Evolutionary conservation across 2,113 vertebrate genomes (phyloP), one percentile per base, ranked within the genome.

Genomic region (Pholis gunnellus): DNA sequence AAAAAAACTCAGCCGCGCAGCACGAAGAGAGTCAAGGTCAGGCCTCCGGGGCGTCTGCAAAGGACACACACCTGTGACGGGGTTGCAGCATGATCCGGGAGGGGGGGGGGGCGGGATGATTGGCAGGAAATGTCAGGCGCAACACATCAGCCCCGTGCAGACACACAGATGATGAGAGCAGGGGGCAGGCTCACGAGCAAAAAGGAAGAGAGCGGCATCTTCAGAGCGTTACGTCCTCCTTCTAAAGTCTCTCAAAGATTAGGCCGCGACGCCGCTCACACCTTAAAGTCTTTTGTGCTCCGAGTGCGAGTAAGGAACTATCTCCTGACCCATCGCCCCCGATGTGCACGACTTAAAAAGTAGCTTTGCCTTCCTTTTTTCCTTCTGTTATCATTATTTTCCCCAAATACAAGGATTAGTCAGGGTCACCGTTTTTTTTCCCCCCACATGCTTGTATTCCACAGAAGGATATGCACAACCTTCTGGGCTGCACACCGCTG

Each of bases 111-210:
- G 50, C 2, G 4, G 15, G 60, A 90, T 91, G 90, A 92, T 89
- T 93, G 91, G 86, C 91, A 92, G 89, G 85, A 90, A 92, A 89
- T 92, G 88, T 93, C 89, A 91, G 81, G 82, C 59, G 34, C 70
- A 64, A 73, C 76, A 85, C 79, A 34, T 82, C 89, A 82, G 79
- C 50, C 38, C 52, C 50, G 27, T 65, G 75, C 82, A 89, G 83
- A 87, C 87, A 70, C 88, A 79, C 90, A 88, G 90, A 59, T 85
- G 87, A 91, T 90, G 83, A 87, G 84, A 48, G 60, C 5, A 75
- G 77, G 80, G 68, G 88, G 68, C 70, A 77, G 42, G 79, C 73
- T 77, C 80, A 72, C 83, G 78, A 85, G 73, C 68, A 88, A 83
- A 75, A 83, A 75, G 79, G 74, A 80, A 78, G 78, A 78, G 70